Percentiles rank a stretch among this genome's conserved stretches.
Evolutionary conservation across 2,113 vertebrate species (phyloP).

Genomic region (Chiloscyllium plagiosum): DNA sequence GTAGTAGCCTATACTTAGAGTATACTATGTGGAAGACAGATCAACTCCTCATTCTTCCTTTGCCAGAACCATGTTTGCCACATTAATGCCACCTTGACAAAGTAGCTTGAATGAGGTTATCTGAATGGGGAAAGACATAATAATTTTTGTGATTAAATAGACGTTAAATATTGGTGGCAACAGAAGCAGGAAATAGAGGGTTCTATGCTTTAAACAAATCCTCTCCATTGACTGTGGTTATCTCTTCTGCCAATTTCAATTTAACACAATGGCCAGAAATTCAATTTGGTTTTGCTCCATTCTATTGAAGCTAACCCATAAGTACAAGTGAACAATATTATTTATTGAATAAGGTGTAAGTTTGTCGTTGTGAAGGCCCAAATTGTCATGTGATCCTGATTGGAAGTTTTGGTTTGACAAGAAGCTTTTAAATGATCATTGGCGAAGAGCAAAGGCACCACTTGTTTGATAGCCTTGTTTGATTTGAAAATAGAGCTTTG

Average conservation of each 20-base stretch:
- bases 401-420: neutral
- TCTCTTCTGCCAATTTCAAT: neutral
- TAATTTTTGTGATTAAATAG: neutral
- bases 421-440: neutral
- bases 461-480: neutral
- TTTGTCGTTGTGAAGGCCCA: neutral
- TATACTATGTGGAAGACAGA: no score
- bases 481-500: constrained; percentile 13
- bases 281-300: neutral
- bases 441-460: neutral
- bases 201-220: neutral
- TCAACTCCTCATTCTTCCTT: no score
- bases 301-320: neutral
- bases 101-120: neutral
- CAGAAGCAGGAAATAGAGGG: neutral
- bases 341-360: neutral
- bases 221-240: neutral
- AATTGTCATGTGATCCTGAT: neutral
- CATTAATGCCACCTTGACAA: neutral
- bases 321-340: neutral
- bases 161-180: neutral
- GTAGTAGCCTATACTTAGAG: no score
- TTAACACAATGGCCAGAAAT: neutral
- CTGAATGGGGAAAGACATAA: neutral
- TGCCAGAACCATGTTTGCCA: no score